A percentile compares a stretch with the other conserved stretches of the same genome.
These are phyloP conservation scores for Alces alces DNA, from an alignment of 2,113 vertebrate genomes.

Conservation along the genomic window DNA sequence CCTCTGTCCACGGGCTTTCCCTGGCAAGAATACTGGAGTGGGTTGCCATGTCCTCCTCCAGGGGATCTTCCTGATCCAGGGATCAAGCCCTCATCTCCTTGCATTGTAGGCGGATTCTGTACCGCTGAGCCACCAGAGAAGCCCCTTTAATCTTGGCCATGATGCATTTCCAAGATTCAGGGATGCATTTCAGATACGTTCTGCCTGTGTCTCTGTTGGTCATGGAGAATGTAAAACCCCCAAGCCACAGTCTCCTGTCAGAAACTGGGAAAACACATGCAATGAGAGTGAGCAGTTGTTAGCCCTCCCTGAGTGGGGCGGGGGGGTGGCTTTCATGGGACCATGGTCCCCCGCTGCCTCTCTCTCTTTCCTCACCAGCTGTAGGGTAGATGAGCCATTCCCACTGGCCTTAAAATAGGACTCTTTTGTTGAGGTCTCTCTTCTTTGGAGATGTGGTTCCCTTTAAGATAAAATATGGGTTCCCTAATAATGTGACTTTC, in stretches of 20 bases:
- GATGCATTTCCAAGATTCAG: neutral
- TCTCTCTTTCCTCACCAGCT: neutral
- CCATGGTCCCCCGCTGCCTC: neutral
- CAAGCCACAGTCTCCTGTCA: neutral
- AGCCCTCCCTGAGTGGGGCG: neutral
- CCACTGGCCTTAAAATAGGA: neutral
- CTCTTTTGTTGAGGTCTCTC: neutral
- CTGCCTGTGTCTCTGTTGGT: neutral
- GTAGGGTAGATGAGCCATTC: neutral
- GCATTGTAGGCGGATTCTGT: neutral
- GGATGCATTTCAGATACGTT: neutral
- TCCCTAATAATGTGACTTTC: neutral
- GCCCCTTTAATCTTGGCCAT: neutral
- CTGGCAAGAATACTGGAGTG: neutral
- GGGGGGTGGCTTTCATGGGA: rapidly evolving
- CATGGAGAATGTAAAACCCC: neutral
- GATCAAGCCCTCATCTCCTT: neutral
- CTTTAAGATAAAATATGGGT: neutral
- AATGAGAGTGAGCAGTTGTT: neutral
- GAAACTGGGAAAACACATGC: neutral
- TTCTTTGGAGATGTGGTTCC: neutral
- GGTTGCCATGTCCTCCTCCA: neutral
- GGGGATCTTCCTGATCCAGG: neutral
- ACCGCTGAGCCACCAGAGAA: neutral
- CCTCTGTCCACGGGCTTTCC: neutral